Evolutionary conservation across 1,140 invertebrate species (phyloP).

Genomic region (Drosophila mauritiana): DNA sequence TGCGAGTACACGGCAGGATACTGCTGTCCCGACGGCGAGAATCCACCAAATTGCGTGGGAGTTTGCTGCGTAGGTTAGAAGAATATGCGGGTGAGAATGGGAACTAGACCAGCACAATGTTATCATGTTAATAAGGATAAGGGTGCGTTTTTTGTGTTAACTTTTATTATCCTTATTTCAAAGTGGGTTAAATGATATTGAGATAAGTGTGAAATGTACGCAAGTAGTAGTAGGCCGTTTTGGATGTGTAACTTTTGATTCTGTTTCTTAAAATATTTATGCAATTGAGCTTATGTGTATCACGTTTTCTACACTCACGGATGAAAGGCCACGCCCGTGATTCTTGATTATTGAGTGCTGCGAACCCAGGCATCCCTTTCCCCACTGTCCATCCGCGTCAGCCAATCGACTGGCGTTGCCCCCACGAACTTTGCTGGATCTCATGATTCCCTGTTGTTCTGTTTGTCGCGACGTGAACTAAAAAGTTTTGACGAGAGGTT

Average conservation of each 20-base stretch:
- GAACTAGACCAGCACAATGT: neutral
- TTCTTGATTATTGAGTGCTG: neutral
- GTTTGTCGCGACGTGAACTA: neutral
- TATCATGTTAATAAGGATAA: no score
- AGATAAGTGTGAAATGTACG: no score
- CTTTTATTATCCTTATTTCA: no score
- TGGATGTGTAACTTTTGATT: no score
- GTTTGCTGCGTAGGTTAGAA: conserved; percentile 15
- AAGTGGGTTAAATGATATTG: no score
- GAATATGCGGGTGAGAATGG: neutral
- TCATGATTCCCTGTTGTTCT: conserved; percentile 23
- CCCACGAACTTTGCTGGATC: conserved; percentile 15
- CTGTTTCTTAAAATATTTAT: no score
- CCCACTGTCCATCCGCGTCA: neutral
- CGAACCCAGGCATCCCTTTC: neutral
- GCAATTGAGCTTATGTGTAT: no score
- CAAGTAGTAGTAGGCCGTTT: no score
- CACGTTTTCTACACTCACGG: neutral
- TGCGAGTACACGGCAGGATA: conserved; percentile 31
- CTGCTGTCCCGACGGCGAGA: conserved; percentile 29
- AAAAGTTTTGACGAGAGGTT: neutral
- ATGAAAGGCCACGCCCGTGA: neutral
- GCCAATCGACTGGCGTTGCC: conserved; percentile 33
- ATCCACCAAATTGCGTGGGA: conserved; percentile 34
- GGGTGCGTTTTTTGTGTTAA: no score